Conservation (phyloP, 2,797 vertebrate genomes). For the Aphelocoma californica region DNA sequence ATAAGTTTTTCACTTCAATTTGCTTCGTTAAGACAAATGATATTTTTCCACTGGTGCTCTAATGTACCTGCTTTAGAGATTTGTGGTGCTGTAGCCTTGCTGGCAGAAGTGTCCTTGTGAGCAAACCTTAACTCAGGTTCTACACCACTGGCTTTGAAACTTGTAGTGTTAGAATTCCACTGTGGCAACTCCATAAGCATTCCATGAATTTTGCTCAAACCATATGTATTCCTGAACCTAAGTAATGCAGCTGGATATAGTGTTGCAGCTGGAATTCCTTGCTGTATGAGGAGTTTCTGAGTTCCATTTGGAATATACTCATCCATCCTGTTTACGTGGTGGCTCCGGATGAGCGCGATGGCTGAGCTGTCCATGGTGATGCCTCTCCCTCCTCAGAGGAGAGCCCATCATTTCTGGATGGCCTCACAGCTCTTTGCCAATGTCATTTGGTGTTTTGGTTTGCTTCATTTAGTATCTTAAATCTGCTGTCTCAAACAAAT, state of each 20-base stretch:
- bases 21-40: not conserved
- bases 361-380: conserved; percentile 65
- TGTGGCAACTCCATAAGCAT: not conserved
- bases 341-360: not conserved
- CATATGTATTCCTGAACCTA: not conserved
- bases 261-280: not conserved
- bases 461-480: not conserved
- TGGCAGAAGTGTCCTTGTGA: not conserved
- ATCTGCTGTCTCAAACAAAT: not conserved
- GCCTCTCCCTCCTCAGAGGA: not conserved
- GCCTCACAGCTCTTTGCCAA: not conserved
- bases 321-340: not conserved
- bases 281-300: not conserved
- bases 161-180: not conserved
- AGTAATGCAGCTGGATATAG: not conserved
- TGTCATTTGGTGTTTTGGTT: not conserved
- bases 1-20: not conserved
- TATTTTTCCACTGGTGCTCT: not conserved
- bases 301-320: not conserved
- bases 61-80: not conserved
- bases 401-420: not conserved
- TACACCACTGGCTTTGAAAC: not conserved
- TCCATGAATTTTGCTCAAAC: not conserved
- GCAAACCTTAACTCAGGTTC: not conserved
- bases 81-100: not conserved